Conservation (phyloP, 2,888 invertebrate species). For the Ophioninae sp. region DNA sequence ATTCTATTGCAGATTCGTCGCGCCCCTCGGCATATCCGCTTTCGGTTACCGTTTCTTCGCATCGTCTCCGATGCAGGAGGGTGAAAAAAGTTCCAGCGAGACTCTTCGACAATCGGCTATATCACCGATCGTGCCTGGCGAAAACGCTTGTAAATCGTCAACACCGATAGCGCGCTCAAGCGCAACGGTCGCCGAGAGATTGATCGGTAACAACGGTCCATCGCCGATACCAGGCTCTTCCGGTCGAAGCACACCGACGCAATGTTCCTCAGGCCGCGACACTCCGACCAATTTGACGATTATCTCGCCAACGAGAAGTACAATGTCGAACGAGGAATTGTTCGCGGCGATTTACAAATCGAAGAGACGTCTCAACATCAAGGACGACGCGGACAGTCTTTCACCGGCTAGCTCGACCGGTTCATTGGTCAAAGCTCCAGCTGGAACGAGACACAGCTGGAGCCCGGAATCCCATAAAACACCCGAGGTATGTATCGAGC, state of each 20-base stretch:
- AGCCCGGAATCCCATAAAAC: slow-evolving; percentile 82
- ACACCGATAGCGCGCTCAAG: slow-evolving; percentile 71
- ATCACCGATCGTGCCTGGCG: slow-evolving; percentile 73
- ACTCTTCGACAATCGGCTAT: slow-evolving; percentile 71
- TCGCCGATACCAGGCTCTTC: slow-evolving; percentile 62
- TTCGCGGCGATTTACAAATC: slow-evolving; percentile 90
- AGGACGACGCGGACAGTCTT: slow-evolving; percentile 82
- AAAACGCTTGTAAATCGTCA: slow-evolving; percentile 70
- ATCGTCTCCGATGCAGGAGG: slow-evolving; percentile 73
- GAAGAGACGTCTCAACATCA: slow-evolving; percentile 88
- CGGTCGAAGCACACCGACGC: slow-evolving; percentile 63
- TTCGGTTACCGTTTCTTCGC: slow-evolving; percentile 78
- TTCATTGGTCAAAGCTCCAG: slow-evolving; percentile 82
- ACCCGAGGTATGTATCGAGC: slow-evolving; percentile 68
- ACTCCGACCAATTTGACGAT: slow-evolving; percentile 74
- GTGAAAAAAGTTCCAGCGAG: slow-evolving; percentile 68
- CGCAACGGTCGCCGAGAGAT: slow-evolving; percentile 74
- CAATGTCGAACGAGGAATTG: slow-evolving; percentile 90
- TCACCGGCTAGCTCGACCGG: slow-evolving; percentile 76
- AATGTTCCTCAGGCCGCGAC: slow-evolving; percentile 70
- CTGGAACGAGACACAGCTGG: slow-evolving; percentile 85
- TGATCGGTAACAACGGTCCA: slow-evolving; percentile 68
- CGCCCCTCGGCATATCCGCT: slow-evolving; percentile 74
- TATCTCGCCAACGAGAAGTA: slow-evolving; percentile 87
- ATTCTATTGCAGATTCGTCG: slow-evolving; percentile 71